Evolutionary conservation across 1,140 invertebrate species (phyloP).

Genomic region (Nomia melanderi): DNA sequence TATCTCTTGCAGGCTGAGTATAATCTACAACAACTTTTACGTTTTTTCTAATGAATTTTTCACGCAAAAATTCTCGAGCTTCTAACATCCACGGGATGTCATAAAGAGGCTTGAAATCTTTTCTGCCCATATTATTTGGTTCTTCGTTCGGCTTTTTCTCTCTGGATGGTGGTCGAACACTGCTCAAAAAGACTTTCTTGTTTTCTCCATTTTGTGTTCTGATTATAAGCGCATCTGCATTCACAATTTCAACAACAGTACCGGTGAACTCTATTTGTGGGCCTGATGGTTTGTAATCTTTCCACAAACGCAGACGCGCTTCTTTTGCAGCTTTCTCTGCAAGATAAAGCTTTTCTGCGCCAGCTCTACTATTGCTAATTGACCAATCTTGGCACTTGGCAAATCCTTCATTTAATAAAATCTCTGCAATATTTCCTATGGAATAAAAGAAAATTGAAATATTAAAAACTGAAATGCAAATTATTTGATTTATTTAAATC

Average conservation of each 20-base stretch:
- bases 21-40: slow-evolving; percentile 97
- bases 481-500: not conserved
- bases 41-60: slow-evolving; percentile 97
- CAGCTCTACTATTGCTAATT: slow-evolving; percentile 91
- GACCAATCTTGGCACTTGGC: slow-evolving; percentile 99
- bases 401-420: slow-evolving; percentile 94
- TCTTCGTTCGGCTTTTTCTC: slow-evolving; percentile 85
- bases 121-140: slow-evolving; percentile 83
- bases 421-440: slow-evolving; percentile 96
- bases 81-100: slow-evolving; percentile 99
- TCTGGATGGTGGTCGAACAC: slow-evolving; percentile 92
- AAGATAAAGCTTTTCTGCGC: slow-evolving; percentile 90
- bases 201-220: slow-evolving; percentile 88
- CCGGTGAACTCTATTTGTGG: slow-evolving; percentile 90
- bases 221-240: slow-evolving; percentile 94
- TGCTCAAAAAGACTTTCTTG: slow-evolving; percentile 98
- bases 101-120: slow-evolving; percentile 93
- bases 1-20: slow-evolving; percentile 95
- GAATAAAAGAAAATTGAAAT: slow-evolving; percentile 2
- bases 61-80: slow-evolving; percentile 97
- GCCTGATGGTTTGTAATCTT: slow-evolving; percentile 87
- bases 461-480: not conserved
- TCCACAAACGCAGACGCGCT: slow-evolving; percentile 92
- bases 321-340: slow-evolving; percentile 95
- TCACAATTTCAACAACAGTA: slow-evolving; percentile 95